Conservation (phyloP, 2,888 invertebrate species). For the Galerucella nymphaeae region DNA sequence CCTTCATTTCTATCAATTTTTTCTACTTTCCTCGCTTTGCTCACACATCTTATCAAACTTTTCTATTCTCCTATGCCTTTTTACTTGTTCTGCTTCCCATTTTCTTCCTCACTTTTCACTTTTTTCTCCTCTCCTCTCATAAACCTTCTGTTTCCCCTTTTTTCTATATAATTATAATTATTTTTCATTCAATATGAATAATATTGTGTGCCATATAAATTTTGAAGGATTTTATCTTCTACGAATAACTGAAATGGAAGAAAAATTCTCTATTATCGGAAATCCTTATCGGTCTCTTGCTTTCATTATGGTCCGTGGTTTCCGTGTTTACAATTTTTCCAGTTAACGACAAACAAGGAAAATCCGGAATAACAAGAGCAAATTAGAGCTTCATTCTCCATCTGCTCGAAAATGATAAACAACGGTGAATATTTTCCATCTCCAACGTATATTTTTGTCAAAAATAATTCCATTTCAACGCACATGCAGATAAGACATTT, state of each 20-base stretch:
- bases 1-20: no score
- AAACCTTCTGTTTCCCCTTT: no score
- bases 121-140: no score
- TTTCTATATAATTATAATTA: no score
- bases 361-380: slow-evolving; percentile 28
- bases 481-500: not conserved
- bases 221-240: not conserved
- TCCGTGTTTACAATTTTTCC: slow-evolving; percentile 24
- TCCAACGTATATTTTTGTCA: not conserved
- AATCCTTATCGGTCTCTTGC: slow-evolving; percentile 13
- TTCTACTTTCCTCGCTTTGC: no score
- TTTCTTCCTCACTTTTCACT: no score
- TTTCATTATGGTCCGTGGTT: slow-evolving; percentile 13
- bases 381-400: slow-evolving; percentile 22
- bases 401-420: not conserved
- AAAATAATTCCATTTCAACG: not conserved
- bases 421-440: not conserved
- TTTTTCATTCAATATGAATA: no score
- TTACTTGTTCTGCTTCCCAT: no score
- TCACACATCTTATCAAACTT: no score
- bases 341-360: slow-evolving; percentile 27
- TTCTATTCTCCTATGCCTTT: no score
- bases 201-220: no score
- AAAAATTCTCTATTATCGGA: not conserved
- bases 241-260: not conserved